Conservation (phyloP, 2,888 invertebrate genomes). For the Malthinus flaveolus region DNA sequence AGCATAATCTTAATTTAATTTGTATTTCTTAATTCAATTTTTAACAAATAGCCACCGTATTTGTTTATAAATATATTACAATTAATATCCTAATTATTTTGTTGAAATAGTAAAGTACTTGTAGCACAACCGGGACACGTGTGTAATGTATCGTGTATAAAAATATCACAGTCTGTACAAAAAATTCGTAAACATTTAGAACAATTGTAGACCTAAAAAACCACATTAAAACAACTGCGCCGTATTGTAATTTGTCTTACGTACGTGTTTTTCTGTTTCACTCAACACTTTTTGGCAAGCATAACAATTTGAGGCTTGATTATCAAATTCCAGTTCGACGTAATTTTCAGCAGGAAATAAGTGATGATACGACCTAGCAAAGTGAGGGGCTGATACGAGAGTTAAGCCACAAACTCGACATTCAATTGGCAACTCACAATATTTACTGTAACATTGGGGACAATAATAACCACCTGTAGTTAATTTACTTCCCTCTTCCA, state of each 20-base stretch:
- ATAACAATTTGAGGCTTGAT: slow-evolving; percentile 65
- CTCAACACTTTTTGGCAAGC: slow-evolving; percentile 74
- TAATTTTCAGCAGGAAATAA: slow-evolving; percentile 91
- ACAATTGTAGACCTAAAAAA: slow-evolving; percentile 77
- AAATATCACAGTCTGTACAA: slow-evolving; percentile 95
- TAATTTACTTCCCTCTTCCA: slow-evolving; percentile 68
- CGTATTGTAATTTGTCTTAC: slow-evolving; percentile 29
- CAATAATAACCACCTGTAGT: slow-evolving; percentile 82
- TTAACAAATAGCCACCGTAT: not conserved
- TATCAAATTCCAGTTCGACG: slow-evolving; percentile 68
- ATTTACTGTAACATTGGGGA: slow-evolving; percentile 96
- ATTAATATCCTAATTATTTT: slow-evolving; percentile 18
- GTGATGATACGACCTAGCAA: slow-evolving; percentile 97
- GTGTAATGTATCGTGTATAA: slow-evolving; percentile 91
- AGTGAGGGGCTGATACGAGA: slow-evolving; percentile 95
- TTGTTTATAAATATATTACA: not conserved
- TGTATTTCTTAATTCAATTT: slow-evolving; percentile 5
- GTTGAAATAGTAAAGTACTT: slow-evolving; percentile 58
- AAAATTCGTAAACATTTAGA: slow-evolving; percentile 76
- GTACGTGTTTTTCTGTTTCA: slow-evolving; percentile 73
- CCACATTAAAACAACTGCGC: slow-evolving; percentile 26
- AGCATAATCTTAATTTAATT: not conserved
- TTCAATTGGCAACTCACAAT: slow-evolving; percentile 97
- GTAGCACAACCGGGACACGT: slow-evolving; percentile 97
- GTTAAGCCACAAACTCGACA: slow-evolving; percentile 95